Base-by-base conservation (phyloP, 1,140 invertebrate species). In the Capitella teleta region DNA sequence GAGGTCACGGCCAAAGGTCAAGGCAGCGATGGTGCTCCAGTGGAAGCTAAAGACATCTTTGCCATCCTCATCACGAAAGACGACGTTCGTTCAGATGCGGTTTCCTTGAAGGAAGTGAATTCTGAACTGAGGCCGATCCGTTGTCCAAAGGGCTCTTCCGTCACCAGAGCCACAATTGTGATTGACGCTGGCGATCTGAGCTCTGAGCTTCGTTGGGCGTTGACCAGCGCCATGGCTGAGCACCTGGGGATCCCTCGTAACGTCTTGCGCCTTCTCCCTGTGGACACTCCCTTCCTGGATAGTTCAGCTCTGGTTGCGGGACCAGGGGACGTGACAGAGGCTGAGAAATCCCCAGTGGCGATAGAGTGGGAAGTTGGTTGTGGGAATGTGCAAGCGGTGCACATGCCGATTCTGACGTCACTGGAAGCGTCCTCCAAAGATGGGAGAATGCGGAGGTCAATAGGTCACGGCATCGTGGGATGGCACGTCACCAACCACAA, bases 1-100 rank as follows among this genome's bases (percentile, higher is more conserved):
- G 74, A 80, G 59, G 78, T 82, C 3, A 47, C 76, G 2, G 69
- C 64, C 21, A 49, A 56, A 19, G 34, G 30, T n/a, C 36, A 57
- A 14, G 28, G 23, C 5, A 24, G 23, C 18, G 42, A 44, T 12
- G 30, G 8, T n/a, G n/a, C 8, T 32, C n/a, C n/a, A n/a, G n/a
- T n/a, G n/a, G 14, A 6, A 6, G 38, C 19, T 5, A 40, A 40
- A 24, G 42, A 44, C n/a, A 28, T 44, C 16, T 46, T 52, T 19
- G 25, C 50, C 12, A 21, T 52, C 5, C 28, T 49, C 18, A 47
- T 44, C 3, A 48, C 28, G 32, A 30, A 34, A 4, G 28, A 52
- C 14, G 34, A 32, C 21, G 32, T 40, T n/a, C 46, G 37, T 24
- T 25, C 43, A 25, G 34, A 47, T 14, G 50, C 50, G 28, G 32